phyloP scores from a whole-genome alignment of 1,140 invertebrate species.

The Aphelinus certus region DNA sequence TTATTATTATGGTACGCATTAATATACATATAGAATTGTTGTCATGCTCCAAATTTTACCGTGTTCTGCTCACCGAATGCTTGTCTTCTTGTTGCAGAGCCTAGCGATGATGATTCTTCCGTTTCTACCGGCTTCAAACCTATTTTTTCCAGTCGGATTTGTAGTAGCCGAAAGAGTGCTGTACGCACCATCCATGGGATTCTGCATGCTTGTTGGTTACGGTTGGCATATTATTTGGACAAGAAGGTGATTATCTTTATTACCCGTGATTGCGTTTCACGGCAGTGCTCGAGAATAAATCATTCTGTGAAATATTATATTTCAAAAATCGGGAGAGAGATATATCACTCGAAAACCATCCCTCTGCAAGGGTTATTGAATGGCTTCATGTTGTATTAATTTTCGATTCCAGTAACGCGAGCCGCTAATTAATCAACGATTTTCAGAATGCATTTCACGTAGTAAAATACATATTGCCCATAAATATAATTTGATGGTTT shows the following conservation, averaged over 20 bases:
- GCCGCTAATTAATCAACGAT: no score
- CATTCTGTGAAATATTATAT: neutral
- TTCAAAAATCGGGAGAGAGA: neutral
- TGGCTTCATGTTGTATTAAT: no score
- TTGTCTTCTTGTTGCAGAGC: slow-evolving; percentile 70
- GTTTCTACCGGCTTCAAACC: slow-evolving; percentile 94
- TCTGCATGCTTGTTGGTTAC: slow-evolving; percentile 91
- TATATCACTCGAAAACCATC: no score
- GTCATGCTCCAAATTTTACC: neutral
- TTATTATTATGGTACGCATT: slow-evolving; percentile 77
- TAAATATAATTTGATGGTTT: no score
- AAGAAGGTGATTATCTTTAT: slow-evolving; percentile 61
- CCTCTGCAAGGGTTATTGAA: no score
- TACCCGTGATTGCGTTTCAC: neutral
- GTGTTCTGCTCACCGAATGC: neutral
- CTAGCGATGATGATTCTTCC: slow-evolving; percentile 88
- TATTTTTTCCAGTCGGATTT: slow-evolving; percentile 97
- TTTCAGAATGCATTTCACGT: no score
- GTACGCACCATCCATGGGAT: slow-evolving; percentile 98
- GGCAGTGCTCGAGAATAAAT: neutral
- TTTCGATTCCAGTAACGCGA: no score
- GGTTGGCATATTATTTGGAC: slow-evolving; percentile 71
- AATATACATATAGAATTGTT: neutral
- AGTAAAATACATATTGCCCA: no score
- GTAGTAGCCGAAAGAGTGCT: slow-evolving; percentile 95